Base-by-base conservation (phyloP, 2,888 invertebrate species). In the Dicroscelio sp. region DNA sequence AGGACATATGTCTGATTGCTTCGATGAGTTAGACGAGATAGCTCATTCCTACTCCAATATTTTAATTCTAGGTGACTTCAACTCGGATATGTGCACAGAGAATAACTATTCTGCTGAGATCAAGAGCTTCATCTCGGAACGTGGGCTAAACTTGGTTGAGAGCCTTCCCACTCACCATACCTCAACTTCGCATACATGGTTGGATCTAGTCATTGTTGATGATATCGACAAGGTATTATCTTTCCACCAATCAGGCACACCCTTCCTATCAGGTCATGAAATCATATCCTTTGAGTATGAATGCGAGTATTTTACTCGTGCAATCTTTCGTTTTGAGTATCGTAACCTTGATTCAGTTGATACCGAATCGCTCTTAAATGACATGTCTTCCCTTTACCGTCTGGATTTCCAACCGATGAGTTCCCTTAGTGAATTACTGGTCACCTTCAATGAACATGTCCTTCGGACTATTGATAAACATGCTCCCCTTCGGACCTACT, bases 211-310 rank as follows among this genome's bases (percentile, higher is more conserved):
- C 10, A 67, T 67, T n/a, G 25, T 38, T 6, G 67, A 67, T 38
- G 38, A 67, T 38, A 8, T 12, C 10, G 25, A 12, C 1, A 73
- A 73, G 20, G 14, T 73, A 1, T 20, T 2, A 2, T 1, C 25
- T 8, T 71, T 71, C n/a, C 12, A 25, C 8, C 48, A 71, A 48
- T 48, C 71, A 2, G 71, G 71, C 3, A 20, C 48, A 12, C 71
- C 71, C 10, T 71, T 71, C n/a, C 27, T 67, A 2, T 67, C 67
- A 6, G 67, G 67, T n/a, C 67, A 67, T 35, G 67, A 67, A 33
- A 14, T 65, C 5, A 10, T 31, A 4, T 17, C 65, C 14, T 20
- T 33, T 25, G 4, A 30, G 31, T 65, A 31, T n/a, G 5, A 6
- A n/a, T n/a, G n/a, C n/a, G n/a, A n/a, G n/a, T n/a, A n/a, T n/a